Conservation (phyloP, 2,888 invertebrate species). For the Trypoxylon attenuatum region DNA sequence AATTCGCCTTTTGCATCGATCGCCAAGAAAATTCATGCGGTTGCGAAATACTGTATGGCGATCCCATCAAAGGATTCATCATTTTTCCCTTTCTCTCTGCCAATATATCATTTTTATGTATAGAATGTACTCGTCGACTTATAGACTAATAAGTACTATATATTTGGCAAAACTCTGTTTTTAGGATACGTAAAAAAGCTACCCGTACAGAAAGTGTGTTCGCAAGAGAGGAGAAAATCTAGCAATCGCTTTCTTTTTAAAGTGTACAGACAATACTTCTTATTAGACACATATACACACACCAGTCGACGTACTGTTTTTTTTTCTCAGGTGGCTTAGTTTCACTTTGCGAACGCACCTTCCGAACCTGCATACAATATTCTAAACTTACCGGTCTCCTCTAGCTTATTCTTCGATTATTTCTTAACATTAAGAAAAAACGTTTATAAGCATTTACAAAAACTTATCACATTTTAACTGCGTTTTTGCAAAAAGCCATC, state of each 20-base stretch:
- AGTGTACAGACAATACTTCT: slow-evolving; percentile 10
- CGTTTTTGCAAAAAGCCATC: slow-evolving; percentile 66
- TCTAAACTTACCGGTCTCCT: slow-evolving; percentile 55
- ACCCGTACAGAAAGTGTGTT: slow-evolving; percentile 65
- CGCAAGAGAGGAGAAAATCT: slow-evolving; percentile 33
- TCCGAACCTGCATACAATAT: slow-evolving; percentile 59
- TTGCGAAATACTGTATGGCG: slow-evolving; percentile 24
- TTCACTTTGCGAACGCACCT: slow-evolving; percentile 51
- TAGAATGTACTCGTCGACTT: slow-evolving; percentile 52
- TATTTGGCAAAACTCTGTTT: slow-evolving; percentile 71
- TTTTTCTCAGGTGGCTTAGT: not conserved
- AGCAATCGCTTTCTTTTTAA: not conserved
- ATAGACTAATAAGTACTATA: slow-evolving; percentile 72
- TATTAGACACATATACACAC: slow-evolving; percentile 29
- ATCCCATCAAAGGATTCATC: slow-evolving; percentile 14
- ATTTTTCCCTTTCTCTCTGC: slow-evolving; percentile 4
- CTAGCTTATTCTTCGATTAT: slow-evolving; percentile 58
- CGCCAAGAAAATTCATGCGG: slow-evolving; percentile 3
- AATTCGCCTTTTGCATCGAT: not conserved
- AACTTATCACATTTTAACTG: slow-evolving; percentile 74
- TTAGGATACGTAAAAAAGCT: slow-evolving; percentile 74
- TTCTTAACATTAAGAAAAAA: slow-evolving; percentile 63
- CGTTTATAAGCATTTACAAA: slow-evolving; percentile 74
- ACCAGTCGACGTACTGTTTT: not conserved
- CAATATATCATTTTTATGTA: slow-evolving; percentile 23